Evolutionary conservation across 2,797 vertebrate genomes (phyloP).

Genomic region (Gambusia yucatana): DNA sequence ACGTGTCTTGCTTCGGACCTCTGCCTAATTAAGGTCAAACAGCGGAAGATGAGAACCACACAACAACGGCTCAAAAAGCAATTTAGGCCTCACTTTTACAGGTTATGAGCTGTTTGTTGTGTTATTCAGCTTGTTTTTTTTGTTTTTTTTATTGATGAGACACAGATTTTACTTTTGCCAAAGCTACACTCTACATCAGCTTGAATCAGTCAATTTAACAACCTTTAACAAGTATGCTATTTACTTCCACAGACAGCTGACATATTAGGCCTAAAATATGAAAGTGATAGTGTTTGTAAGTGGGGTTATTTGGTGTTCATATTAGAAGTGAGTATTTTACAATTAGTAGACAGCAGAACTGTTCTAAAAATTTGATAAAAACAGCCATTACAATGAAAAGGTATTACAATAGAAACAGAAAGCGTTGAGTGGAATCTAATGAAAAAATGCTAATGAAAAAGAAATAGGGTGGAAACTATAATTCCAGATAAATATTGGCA

Average conservation of each 20-base stretch:
- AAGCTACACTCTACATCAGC: neutral
- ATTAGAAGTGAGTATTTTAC: neutral
- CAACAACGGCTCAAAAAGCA: conserved; percentile 31
- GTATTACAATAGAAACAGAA: neutral
- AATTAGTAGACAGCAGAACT: neutral
- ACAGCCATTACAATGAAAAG: neutral
- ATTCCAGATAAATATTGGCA: neutral
- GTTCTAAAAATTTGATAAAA: neutral
- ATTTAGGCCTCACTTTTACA: neutral
- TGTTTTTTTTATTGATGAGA: neutral
- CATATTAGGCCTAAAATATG: neutral
- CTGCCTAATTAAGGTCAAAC: conserved; percentile 40
- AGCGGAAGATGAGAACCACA: conserved; percentile 28
- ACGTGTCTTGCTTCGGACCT: conserved; percentile 11
- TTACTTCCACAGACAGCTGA: neutral
- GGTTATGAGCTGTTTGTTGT: neutral
- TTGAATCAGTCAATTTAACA: neutral
- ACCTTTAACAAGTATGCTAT: neutral
- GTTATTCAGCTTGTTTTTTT: neutral
- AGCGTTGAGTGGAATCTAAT: neutral
- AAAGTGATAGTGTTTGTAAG: neutral
- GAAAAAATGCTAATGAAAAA: neutral
- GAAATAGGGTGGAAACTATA: neutral
- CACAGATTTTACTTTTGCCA: neutral
- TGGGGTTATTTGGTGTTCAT: neutral